phyloP scores from a whole-genome alignment of 2,797 vertebrate species.

The Sphenodon punctatus region DNA sequence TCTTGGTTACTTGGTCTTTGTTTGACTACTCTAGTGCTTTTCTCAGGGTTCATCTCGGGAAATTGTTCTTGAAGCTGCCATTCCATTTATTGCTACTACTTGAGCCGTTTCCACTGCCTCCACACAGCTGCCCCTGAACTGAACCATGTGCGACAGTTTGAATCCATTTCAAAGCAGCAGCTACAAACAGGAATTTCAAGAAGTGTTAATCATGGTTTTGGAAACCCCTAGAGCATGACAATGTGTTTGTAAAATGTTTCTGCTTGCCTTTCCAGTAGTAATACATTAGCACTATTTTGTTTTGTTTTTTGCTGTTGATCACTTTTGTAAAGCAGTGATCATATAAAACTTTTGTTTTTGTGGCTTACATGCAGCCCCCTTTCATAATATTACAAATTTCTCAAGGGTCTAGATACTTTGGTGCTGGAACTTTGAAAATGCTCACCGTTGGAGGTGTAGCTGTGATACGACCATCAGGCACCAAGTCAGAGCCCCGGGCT shows the following conservation, averaged over 20 bases:
- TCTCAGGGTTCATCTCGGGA: background rate
- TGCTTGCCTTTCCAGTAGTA: too few species aligned
- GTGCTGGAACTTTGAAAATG: background rate
- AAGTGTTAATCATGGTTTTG: background rate
- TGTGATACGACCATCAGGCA: background rate
- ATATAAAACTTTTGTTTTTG: background rate
- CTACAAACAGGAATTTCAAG: constrained; percentile 11
- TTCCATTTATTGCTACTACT: too few species aligned
- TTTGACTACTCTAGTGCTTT: background rate
- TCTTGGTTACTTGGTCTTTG: background rate
- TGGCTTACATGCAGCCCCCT: background rate
- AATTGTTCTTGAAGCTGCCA: too few species aligned
- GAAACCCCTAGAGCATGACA: background rate
- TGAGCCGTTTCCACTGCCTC: background rate
- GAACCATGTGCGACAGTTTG: constrained; percentile 31
- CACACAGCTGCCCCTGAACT: constrained; percentile 14
- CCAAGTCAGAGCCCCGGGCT: too few species aligned
- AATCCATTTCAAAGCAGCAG: constrained; percentile 7
- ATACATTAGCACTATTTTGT: too few species aligned
- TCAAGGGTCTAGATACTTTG: background rate
- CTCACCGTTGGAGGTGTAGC: background rate
- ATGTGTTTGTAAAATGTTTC: too few species aligned
- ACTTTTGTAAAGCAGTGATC: too few species aligned
- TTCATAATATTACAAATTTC: background rate
- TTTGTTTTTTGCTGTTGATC: too few species aligned